Evolutionary conservation across 2,113 vertebrate genomes (phyloP).

Genomic region (Actenoides lindsayi): DNA sequence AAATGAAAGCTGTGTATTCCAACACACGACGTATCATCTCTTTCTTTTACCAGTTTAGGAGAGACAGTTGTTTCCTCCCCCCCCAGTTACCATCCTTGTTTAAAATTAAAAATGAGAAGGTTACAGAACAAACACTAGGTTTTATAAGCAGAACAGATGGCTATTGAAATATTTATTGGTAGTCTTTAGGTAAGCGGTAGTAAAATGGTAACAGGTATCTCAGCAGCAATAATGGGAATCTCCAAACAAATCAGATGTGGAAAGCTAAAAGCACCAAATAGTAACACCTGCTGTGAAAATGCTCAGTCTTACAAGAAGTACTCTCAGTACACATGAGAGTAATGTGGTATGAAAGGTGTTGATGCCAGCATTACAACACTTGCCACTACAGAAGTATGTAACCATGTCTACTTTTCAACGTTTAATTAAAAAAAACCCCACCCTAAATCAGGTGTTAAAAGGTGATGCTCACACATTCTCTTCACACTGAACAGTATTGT

Average conservation of each 20-base stretch:
- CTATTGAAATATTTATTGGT: not conserved
- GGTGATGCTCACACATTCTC: not conserved
- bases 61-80: not conserved
- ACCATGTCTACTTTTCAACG: not conserved
- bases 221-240: not conserved
- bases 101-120: not conserved
- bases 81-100: not conserved
- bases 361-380: not conserved
- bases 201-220: not conserved
- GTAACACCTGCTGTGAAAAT: not conserved
- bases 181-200: not conserved
- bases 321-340: not conserved
- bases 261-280: not conserved
- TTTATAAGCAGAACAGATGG: not conserved
- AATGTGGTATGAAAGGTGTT: fast-evolving
- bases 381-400: not conserved
- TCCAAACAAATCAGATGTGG: not conserved
- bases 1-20: not conserved
- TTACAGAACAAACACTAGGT: not conserved
- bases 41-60: not conserved
- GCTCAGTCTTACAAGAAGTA: not conserved
- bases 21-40: not conserved
- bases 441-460: not conserved
- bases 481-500: not conserved
- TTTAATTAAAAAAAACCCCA: not conserved